A percentile compares a stretch with the other conserved stretches of the same genome.
phyloP scores from a whole-genome alignment of 2,888 invertebrate genomes.

The Nemotelus pantherinus region DNA sequence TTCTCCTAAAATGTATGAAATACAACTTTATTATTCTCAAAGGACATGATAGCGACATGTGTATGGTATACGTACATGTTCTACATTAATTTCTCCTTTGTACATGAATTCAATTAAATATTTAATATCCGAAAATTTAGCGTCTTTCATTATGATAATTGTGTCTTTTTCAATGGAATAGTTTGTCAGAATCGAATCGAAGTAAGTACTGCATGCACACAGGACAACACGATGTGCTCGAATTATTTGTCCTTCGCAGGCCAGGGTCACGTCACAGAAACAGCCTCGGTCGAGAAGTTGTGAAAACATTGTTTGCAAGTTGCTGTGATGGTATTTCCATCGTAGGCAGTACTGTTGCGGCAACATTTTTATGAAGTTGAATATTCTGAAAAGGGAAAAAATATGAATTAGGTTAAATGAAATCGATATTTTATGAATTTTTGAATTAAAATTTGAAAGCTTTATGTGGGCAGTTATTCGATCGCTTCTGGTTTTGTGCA shows the following conservation, averaged over 20 bases:
- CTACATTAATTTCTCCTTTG: conserved; percentile 94
- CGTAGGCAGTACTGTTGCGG: conserved; percentile 91
- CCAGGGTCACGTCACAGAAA: conserved; percentile 90
- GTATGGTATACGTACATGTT: conserved; percentile 76
- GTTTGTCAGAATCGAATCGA: conserved; percentile 85
- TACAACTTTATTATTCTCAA: conserved; percentile 24
- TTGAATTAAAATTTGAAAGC: not conserved
- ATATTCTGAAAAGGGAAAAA: not conserved
- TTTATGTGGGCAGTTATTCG: not conserved
- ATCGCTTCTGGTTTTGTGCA: too few species aligned
- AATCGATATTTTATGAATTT: not conserved
- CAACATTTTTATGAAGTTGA: conserved; percentile 67
- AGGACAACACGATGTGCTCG: conserved; percentile 87
- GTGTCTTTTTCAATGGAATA: conserved; percentile 81
- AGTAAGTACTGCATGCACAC: conserved; percentile 92
- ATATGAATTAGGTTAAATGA: not conserved
- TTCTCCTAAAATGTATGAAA: conserved; percentile 72
- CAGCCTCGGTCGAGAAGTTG: conserved; percentile 86
- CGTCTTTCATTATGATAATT: conserved; percentile 88
- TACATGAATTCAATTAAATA: conserved; percentile 95
- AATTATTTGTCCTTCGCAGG: conserved; percentile 83
- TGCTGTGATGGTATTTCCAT: conserved; percentile 93
- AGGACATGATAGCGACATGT: not conserved
- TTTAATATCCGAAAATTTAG: conserved; percentile 88
- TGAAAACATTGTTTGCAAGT: conserved; percentile 89